These are phyloP conservation scores for Entomobrya multifasciata DNA, from an alignment of 2,888 invertebrate genomes.

Conservation along the genomic window DNA sequence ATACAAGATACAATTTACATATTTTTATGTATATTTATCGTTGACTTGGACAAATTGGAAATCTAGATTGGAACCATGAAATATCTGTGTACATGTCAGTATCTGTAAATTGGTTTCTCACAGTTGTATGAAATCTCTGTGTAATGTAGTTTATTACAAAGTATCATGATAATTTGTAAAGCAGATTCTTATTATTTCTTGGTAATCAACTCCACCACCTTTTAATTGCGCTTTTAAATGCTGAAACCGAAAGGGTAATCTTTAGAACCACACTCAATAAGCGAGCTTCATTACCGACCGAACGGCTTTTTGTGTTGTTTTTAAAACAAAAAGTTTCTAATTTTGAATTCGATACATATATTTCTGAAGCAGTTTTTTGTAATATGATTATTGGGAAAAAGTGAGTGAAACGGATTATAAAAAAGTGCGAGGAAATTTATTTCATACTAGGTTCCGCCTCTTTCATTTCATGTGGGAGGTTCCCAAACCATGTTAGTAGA, in stretches of 20 bases:
- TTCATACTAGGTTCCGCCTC: slow-evolving; percentile 74
- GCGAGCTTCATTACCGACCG: not conserved
- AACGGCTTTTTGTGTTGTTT: slow-evolving; percentile 3
- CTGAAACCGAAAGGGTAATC: slow-evolving; percentile 25
- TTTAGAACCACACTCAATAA: not conserved
- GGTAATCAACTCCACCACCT: slow-evolving; percentile 66
- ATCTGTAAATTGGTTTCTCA: slow-evolving; percentile 63
- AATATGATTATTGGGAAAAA: slow-evolving; percentile 71
- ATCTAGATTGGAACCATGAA: slow-evolving; percentile 43
- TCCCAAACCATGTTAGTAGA: slow-evolving; percentile 76
- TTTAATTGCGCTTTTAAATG: slow-evolving; percentile 59
- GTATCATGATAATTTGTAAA: slow-evolving; percentile 49
- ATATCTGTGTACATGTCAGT: slow-evolving; percentile 49
- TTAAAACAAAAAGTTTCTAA: slow-evolving; percentile 64
- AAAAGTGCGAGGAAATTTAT: slow-evolving; percentile 78
- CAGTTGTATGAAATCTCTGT: slow-evolving; percentile 28
- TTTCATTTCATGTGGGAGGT: slow-evolving; percentile 75
- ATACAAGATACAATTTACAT: slow-evolving; percentile 15
- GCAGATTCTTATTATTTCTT: slow-evolving; percentile 43
- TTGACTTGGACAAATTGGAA: slow-evolving; percentile 17
- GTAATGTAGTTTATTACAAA: slow-evolving; percentile 49
- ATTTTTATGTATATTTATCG: slow-evolving; percentile 8
- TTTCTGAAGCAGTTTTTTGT: slow-evolving; percentile 42
- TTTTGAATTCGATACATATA: slow-evolving; percentile 69
- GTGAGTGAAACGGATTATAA: slow-evolving; percentile 72